Percentiles rank a stretch among this genome's conserved stretches.
Conservation (phyloP, 2,888 invertebrate genomes). For the Parnassius glacialis region DNA sequence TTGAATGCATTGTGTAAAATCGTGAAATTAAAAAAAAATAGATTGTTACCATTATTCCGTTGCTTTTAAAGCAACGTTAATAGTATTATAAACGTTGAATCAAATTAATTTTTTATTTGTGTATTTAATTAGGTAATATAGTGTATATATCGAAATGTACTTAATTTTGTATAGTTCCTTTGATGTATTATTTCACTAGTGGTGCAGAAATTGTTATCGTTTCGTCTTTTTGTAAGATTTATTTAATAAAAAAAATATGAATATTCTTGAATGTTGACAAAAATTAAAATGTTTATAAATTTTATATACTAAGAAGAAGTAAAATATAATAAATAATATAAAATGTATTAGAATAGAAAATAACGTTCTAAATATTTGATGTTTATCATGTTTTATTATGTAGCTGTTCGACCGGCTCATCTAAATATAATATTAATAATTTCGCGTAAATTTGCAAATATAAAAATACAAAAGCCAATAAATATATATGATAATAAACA, state of each 20-base stretch:
- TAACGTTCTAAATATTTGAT: constrained; percentile 14
- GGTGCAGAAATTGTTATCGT: constrained; percentile 15
- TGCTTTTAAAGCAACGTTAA: constrained; percentile 19
- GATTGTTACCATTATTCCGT: constrained; percentile 31
- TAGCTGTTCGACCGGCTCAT: constrained; percentile 15
- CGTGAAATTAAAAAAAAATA: constrained; percentile 25
- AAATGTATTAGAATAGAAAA: constrained; percentile 10
- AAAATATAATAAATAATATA: neutral
- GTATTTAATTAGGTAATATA: neutral
- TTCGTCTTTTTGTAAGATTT: constrained; percentile 6
- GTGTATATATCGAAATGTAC: constrained; percentile 9
- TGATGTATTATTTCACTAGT: constrained; percentile 17
- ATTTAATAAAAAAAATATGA: neutral
- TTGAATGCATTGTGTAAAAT: constrained; percentile 17
- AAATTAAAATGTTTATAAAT: constrained; percentile 7
- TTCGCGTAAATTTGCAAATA: too few species aligned
- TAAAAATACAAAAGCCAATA: too few species aligned
- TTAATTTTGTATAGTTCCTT: constrained; percentile 20
- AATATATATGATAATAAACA: too few species aligned
- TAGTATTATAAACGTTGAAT: neutral
- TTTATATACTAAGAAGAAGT: constrained; percentile 3
- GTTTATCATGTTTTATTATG: constrained; percentile 22
- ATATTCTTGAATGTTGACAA: constrained; percentile 3
- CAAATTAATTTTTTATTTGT: neutral
- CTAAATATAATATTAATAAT: too few species aligned